Evolutionary conservation across 2,888 invertebrate genomes (phyloP).

Genomic region (Phymatocera aterrima): DNA sequence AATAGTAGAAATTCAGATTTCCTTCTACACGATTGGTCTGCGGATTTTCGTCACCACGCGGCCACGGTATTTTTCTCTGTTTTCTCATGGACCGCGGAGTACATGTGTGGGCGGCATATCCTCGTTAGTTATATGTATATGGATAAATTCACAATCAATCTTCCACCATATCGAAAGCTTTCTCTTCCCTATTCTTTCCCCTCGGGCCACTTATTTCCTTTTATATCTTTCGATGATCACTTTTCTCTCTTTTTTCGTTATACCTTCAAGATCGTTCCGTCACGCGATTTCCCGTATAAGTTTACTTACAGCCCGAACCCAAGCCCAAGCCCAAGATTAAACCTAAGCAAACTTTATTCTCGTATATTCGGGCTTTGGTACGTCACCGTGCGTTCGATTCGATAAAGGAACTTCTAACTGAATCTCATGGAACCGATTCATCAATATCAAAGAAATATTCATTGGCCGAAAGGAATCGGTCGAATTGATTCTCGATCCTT

Average conservation of each 20-base stretch:
- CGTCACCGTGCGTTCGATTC: background rate
- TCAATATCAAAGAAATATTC: no score
- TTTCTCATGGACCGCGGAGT: background rate
- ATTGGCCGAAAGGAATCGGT: no score
- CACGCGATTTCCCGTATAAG: slow-evolving; percentile 22
- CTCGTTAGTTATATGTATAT: background rate
- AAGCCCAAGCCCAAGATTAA: no score
- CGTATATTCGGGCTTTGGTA: background rate
- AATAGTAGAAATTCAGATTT: no score
- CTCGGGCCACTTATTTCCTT: slow-evolving; percentile 12
- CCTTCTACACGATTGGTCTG: no score
- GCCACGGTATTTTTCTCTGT: no score
- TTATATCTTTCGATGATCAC: background rate
- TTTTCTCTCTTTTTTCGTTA: slow-evolving; percentile 1
- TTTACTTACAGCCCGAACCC: background rate
- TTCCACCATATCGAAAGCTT: slow-evolving; percentile 24
- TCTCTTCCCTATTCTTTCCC: background rate
- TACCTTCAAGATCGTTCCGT: slow-evolving; percentile 23
- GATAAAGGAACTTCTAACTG: background rate
- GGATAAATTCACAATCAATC: slow-evolving; percentile 10
- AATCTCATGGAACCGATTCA: background rate
- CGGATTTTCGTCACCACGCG: no score
- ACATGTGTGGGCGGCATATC: background rate
- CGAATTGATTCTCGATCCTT: no score
- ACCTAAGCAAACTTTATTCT: background rate